A percentile compares a stretch with the other conserved stretches of the same genome.
These are phyloP conservation scores for Oryzias melastigma DNA, from an alignment of 2,113 vertebrate genomes.

Conservation along the genomic window DNA sequence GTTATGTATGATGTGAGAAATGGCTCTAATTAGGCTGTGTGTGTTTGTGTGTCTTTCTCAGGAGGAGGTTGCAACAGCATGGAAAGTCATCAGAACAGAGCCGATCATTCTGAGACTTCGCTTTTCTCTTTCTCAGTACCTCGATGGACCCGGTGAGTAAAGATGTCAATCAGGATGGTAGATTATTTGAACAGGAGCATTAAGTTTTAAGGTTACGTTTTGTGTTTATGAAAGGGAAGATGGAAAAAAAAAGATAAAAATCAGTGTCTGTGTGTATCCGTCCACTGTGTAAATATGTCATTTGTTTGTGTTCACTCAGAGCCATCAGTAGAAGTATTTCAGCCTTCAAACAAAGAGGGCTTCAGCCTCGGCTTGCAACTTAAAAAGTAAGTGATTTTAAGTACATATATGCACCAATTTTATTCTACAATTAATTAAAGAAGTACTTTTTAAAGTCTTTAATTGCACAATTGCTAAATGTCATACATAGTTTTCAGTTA, in stretches of 20 bases:
- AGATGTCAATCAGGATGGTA: conserved; percentile 55
- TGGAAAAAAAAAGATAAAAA: conserved; percentile 3
- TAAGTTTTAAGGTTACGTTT: conserved; percentile 54
- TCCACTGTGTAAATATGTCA: conserved; percentile 31
- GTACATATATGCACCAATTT: too few relatives aligned
- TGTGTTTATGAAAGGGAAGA: conserved; percentile 36
- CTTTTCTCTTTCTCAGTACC: conserved; percentile 98
- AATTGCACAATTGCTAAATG: too few relatives aligned
- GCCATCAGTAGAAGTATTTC: conserved; percentile 97
- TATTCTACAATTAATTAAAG: too few relatives aligned
- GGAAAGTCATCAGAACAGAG: conserved; percentile 98
- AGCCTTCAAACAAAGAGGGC: conserved; percentile 97
- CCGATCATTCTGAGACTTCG: conserved; percentile 93
- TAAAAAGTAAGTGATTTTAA: conserved; percentile 86
- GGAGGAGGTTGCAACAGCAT: conserved; percentile 98
- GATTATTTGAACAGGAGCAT: conserved; percentile 42
- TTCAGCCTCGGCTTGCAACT: conserved; percentile 96
- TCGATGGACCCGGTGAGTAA: conserved; percentile 96
- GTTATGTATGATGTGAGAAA: conserved; percentile 55
- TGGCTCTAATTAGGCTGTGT: conserved; percentile 56
- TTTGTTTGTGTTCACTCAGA: conserved; percentile 76
- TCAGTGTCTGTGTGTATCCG: conserved; percentile 17
- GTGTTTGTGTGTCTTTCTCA: conserved; percentile 67
- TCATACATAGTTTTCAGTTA: too few relatives aligned
- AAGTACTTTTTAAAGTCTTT: too few relatives aligned